These are phyloP conservation scores for Squalus acanthias DNA, from an alignment of 2,797 vertebrate genomes.

Conservation along the genomic window DNA sequence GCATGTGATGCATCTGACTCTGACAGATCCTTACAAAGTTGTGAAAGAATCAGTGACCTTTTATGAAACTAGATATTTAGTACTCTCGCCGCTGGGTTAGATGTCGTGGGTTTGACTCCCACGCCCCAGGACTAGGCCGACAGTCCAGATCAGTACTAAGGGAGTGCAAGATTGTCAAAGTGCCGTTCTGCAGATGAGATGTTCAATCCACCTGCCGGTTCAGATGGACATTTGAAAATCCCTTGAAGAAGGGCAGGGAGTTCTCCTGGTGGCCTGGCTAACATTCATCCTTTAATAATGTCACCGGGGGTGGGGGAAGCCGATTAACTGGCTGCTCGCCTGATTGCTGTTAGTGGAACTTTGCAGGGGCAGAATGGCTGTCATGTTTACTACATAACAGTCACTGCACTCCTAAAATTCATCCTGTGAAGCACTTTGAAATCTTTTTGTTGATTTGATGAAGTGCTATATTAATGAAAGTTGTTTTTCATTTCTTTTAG, in stretches of 20 bases:
- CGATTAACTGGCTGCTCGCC: neutral
- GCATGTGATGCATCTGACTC: neutral
- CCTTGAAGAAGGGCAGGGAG: neutral
- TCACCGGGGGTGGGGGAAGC: neutral
- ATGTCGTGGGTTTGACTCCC: neutral
- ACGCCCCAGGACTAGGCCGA: neutral
- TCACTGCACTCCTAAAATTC: no score
- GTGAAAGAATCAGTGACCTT: neutral
- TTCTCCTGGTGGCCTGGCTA: neutral
- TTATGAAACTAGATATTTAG: neutral
- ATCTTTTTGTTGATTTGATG: neutral
- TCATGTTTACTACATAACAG: no score
- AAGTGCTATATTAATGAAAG: neutral
- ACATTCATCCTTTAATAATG: neutral
- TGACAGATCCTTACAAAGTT: neutral
- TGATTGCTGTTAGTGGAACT: neutral
- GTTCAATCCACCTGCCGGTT: neutral
- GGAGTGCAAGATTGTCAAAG: neutral
- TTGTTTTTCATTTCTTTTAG: neutral
- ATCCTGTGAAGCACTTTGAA: neutral
- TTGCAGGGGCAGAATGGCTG: no score
- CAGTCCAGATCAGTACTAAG: neutral
- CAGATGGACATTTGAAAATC: neutral
- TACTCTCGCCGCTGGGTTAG: neutral
- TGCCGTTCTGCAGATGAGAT: neutral